Evolutionary conservation across 2,797 vertebrate species (phyloP).

Genomic region (Epinephelus awoara): DNA sequence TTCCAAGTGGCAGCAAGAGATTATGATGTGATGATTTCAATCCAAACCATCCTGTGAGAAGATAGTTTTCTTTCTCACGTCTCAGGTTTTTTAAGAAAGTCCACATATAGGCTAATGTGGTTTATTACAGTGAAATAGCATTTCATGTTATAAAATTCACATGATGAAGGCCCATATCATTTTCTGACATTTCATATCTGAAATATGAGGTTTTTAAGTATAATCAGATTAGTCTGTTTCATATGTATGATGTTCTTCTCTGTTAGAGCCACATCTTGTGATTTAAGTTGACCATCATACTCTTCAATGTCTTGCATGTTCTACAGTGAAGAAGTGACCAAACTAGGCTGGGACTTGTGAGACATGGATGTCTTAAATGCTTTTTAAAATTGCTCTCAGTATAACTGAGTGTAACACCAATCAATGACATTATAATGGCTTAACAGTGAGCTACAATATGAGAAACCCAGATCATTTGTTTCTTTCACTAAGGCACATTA

Average conservation of each 20-base stretch:
- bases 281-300: background rate
- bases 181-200: background rate
- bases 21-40: slow-evolving; percentile 24
- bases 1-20: slow-evolving; percentile 32
- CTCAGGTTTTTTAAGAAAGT: background rate
- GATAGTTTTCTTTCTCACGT: background rate
- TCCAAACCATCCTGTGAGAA: background rate
- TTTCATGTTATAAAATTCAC: background rate
- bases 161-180: background rate
- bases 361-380: background rate
- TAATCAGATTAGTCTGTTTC: no score
- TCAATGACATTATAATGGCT: slow-evolving; percentile 1
- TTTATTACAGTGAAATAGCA: background rate
- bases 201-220: background rate
- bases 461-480: slow-evolving; percentile 12
- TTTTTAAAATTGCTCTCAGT: background rate
- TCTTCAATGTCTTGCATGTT: background rate
- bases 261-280: background rate
- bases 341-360: no score
- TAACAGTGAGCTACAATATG: background rate
- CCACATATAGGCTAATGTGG: background rate
- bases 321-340: no score
- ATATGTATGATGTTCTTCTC: background rate
- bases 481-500: background rate
- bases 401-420: slow-evolving; percentile 5